phyloP scores from a whole-genome alignment of 2,113 vertebrate genomes.

The Psettodes erumei region DNA sequence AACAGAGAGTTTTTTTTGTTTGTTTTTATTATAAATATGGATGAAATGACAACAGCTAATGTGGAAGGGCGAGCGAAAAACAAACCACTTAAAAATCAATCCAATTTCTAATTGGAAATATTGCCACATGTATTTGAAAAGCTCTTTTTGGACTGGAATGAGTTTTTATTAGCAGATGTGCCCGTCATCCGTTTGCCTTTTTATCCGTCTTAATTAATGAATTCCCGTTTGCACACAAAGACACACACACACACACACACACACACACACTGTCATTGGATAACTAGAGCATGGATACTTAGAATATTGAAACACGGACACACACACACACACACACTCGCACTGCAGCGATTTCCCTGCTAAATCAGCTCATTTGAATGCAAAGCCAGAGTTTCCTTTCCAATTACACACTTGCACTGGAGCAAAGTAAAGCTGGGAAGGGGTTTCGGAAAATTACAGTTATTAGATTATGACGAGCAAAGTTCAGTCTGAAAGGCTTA shows the following conservation, averaged over 20 bases:
- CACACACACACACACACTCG: constrained; percentile 1
- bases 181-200: background rate
- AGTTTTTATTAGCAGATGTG: background rate
- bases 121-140: background rate
- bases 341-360: constrained; percentile 20
- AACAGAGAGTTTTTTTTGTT: background rate
- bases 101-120: background rate
- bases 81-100: background rate
- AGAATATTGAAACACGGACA: background rate
- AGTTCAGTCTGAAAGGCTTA: constrained; percentile 68
- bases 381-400: constrained; percentile 69
- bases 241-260: background rate
- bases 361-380: constrained; percentile 73
- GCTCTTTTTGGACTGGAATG: background rate
- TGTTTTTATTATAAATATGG: background rate
- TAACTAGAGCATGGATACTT: constrained; percentile 11
- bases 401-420: constrained; percentile 73
- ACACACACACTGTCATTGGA: constrained; percentile 5
- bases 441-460: constrained; percentile 72
- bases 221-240: background rate
- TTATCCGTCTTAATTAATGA: constrained; percentile 22
- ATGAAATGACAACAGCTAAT: background rate
- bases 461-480: constrained; percentile 73
- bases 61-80: too few species aligned
- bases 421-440: constrained; percentile 69